Conservation (phyloP, 1,140 invertebrate species). For the Acyrthosiphon pisum region DNA sequence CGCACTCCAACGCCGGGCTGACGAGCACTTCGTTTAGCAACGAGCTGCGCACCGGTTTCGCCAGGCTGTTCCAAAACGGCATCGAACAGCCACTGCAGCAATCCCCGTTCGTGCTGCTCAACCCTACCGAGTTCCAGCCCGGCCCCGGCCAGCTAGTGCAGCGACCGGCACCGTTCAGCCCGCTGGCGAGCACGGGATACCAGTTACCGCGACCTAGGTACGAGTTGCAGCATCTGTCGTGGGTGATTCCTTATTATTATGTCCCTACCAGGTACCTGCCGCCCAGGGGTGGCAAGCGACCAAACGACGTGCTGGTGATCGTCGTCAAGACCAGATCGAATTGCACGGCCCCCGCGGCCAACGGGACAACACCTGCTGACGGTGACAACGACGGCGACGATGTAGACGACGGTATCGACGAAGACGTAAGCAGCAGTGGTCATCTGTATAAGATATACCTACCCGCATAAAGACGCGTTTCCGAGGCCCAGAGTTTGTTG, state of each 20-base stretch:
- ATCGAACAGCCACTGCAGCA: constrained; percentile 20
- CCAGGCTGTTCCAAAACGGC: constrained; percentile 24
- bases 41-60: constrained; percentile 24
- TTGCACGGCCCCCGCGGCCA: not conserved
- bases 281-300: not conserved
- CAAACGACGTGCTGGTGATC: constrained; percentile 36
- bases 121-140: not conserved
- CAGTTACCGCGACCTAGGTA: constrained; percentile 24
- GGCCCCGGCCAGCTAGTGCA: not conserved
- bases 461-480: not conserved
- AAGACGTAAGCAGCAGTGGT: not conserved
- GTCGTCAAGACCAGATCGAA: constrained; percentile 34
- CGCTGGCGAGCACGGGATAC: not conserved
- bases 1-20: not conserved
- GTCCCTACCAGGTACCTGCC: constrained; percentile 28
- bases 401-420: not conserved
- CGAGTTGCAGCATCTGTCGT: constrained; percentile 32
- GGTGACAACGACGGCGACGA: not conserved
- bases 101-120: not conserved
- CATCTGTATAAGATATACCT: not conserved
- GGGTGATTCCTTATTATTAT: constrained; percentile 43
- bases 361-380: not conserved
- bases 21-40: constrained; percentile 10
- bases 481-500: not conserved
- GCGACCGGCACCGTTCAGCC: constrained; percentile 3